phyloP scores from a whole-genome alignment of 2,113 vertebrate genomes.

The Emydocephalus ijimae region DNA sequence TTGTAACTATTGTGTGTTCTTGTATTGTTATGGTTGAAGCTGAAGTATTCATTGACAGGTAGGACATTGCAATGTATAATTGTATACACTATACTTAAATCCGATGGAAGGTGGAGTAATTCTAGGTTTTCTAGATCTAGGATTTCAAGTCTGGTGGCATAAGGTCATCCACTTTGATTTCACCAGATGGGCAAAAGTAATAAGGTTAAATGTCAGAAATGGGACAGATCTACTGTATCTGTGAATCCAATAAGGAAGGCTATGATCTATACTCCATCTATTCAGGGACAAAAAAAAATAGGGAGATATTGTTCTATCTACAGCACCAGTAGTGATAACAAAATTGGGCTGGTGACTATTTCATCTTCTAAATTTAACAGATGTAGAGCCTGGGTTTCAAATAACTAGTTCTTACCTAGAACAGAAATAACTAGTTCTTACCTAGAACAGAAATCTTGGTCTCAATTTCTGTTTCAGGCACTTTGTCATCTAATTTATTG shows the following conservation, averaged over 20 bases:
- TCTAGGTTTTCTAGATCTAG: too few relatives aligned
- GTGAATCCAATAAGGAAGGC: not conserved
- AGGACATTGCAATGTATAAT: too few relatives aligned
- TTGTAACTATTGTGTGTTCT: too few relatives aligned
- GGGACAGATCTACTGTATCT: not conserved
- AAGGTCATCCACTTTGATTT: too few relatives aligned
- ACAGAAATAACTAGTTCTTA: constrained; percentile 55
- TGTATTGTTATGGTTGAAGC: too few relatives aligned
- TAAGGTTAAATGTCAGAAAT: not conserved
- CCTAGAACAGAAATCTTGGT: constrained; percentile 72
- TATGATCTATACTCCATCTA: not conserved
- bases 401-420: constrained; percentile 56
- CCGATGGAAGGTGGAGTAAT: too few relatives aligned
- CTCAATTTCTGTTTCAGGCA: constrained; percentile 65
- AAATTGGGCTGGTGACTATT: not conserved
- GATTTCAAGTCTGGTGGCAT: too few relatives aligned
- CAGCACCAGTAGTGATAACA: not conserved
- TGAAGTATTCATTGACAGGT: too few relatives aligned
- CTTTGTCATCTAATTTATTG: constrained; percentile 54
- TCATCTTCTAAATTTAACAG: not conserved
- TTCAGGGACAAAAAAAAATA: not conserved
- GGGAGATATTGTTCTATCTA: not conserved
- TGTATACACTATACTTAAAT: too few relatives aligned
- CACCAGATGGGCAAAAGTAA: not conserved
- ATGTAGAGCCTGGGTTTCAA: not conserved